phyloP scores from a whole-genome alignment of 2,797 vertebrate genomes.

The Alectoris magna region DNA sequence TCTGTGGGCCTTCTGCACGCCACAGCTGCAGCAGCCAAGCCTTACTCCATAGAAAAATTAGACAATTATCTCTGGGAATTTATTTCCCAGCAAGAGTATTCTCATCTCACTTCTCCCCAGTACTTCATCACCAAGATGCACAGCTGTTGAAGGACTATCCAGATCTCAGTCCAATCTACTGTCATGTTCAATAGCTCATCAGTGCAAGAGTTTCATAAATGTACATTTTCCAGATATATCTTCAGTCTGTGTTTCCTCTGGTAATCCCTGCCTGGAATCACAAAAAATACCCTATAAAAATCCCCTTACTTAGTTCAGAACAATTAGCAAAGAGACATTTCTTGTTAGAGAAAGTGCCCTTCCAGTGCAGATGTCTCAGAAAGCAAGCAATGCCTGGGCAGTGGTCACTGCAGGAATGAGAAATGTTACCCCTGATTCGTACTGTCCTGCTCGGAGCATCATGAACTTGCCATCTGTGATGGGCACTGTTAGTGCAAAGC shows the following conservation, averaged over 20 bases:
- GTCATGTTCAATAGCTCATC: constrained; percentile 65
- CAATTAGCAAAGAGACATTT: not conserved
- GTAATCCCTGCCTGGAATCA: constrained; percentile 37
- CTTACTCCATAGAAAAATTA: constrained; percentile 44
- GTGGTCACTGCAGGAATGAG: not conserved
- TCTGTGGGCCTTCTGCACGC: constrained; percentile 56
- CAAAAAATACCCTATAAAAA: not conserved
- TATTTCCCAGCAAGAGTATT: constrained; percentile 65
- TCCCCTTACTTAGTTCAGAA: not conserved
- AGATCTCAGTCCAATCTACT: constrained; percentile 67
- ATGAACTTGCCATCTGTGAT: not conserved
- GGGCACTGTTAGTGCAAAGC: not conserved
- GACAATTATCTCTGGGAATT: constrained; percentile 66
- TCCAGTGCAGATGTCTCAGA: not conserved
- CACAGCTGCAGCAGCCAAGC: constrained; percentile 56
- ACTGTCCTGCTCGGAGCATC: not conserved
- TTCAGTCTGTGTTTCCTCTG: constrained; percentile 20
- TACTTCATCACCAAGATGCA: constrained; percentile 65
- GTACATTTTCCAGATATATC: constrained; percentile 16
- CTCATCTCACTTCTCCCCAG: constrained; percentile 47
- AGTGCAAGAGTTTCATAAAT: constrained; percentile 1
- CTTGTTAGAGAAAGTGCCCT: not conserved
- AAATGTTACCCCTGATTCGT: not conserved
- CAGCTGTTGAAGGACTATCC: constrained; percentile 70
- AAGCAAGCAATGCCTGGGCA: not conserved